Conservation (phyloP, 2,888 invertebrate species). For the Pandemis corylana region DNA sequence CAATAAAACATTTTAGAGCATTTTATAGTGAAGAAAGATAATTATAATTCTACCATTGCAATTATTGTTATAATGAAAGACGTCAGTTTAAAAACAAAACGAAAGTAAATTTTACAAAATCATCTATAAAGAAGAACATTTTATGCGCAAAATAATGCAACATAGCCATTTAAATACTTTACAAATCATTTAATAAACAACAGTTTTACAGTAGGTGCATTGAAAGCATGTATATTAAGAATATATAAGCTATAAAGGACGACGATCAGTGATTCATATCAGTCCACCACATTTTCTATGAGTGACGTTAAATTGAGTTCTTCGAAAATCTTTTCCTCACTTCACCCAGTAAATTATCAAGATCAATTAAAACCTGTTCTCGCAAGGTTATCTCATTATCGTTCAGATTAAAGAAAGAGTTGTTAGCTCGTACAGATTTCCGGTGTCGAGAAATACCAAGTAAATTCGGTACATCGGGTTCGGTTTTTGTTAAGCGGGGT, state of each 20-base stretch:
- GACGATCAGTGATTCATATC: no score
- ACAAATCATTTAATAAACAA: no score
- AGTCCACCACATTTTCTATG: not conserved
- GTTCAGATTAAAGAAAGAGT: slow-evolving; percentile 47
- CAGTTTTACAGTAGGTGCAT: no score
- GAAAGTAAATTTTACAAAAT: no score
- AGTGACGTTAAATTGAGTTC: slow-evolving; percentile 46
- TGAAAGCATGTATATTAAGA: no score
- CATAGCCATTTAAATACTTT: no score
- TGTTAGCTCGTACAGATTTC: slow-evolving; percentile 18
- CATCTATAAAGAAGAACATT: no score
- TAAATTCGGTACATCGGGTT: not conserved
- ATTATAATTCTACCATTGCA: not conserved
- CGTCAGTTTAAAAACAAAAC: not conserved
- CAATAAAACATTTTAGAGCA: not conserved
- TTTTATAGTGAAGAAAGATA: not conserved
- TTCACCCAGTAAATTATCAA: slow-evolving; percentile 41
- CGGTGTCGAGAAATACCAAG: slow-evolving; percentile 43
- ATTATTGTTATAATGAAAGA: not conserved
- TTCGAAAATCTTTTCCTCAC: slow-evolving; percentile 55
- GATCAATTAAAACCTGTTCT: slow-evolving; percentile 60
- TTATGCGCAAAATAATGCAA: no score
- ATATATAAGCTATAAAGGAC: no score
- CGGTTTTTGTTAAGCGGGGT: not conserved
- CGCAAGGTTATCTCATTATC: slow-evolving; percentile 55